These are phyloP conservation scores for Orgyia antiqua DNA, from an alignment of 2,888 invertebrate species.

Conservation along the genomic window DNA sequence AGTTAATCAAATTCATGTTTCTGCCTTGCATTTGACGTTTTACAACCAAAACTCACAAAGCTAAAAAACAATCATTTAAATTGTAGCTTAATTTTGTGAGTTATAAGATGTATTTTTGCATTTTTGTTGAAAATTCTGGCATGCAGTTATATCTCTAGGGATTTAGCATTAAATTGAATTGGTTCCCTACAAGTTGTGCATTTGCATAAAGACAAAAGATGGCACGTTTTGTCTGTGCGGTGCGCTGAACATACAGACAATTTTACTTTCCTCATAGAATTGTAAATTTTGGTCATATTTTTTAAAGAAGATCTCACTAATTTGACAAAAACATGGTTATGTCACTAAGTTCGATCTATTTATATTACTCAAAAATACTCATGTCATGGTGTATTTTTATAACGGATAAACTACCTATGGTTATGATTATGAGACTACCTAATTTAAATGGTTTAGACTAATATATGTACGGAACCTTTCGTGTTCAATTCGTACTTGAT, in stretches of 20 bases:
- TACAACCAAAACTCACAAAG: slow-evolving; percentile 26
- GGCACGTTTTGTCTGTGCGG: slow-evolving; percentile 17
- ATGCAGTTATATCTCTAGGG: slow-evolving; percentile 52
- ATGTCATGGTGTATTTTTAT: no score
- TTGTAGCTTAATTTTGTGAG: slow-evolving; percentile 20
- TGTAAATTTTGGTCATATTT: no score
- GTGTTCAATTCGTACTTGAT: no score
- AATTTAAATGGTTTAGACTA: no score
- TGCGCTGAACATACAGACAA: slow-evolving; percentile 10
- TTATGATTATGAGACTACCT: no score
- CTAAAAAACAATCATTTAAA: slow-evolving; percentile 30
- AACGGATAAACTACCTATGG: no score
- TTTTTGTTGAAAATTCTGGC: slow-evolving; percentile 63
- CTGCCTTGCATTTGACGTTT: slow-evolving; percentile 23
- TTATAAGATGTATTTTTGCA: slow-evolving; percentile 31
- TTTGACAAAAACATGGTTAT: no score
- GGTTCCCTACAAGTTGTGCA: slow-evolving; percentile 60
- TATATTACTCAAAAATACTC: no score
- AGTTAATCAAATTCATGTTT: slow-evolving; percentile 18
- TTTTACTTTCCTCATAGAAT: no score
- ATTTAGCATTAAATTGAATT: slow-evolving; percentile 66
- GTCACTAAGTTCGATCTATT: no score
- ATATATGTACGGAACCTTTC: no score
- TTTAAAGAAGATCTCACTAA: no score
- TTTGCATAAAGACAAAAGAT: slow-evolving; percentile 60